Conservation (phyloP, 2,113 vertebrate species). For the Spermophilus dauricus region DNA sequence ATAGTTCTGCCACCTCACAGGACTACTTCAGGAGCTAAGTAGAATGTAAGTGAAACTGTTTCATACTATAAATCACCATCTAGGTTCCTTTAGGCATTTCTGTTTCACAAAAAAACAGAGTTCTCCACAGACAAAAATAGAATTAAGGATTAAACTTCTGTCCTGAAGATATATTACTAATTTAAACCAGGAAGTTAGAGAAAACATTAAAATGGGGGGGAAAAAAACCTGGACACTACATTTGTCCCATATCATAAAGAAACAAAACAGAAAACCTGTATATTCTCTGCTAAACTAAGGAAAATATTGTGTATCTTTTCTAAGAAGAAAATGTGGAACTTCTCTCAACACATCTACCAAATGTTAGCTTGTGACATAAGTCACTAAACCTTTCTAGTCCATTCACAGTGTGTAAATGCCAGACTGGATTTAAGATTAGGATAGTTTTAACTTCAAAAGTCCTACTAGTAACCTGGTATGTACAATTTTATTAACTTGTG, state of each 20-base stretch:
- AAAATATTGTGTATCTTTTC: not conserved
- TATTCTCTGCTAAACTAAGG: not conserved
- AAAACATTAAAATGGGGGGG: conserved; percentile 4
- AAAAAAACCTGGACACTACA: conserved; percentile 31
- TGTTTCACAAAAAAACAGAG: not conserved
- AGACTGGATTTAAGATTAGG: not conserved
- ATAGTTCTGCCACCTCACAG: not conserved
- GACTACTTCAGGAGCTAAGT: not conserved
- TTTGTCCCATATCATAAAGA: not conserved
- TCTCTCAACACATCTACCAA: not conserved
- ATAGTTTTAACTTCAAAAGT: not conserved
- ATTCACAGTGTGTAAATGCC: not conserved
- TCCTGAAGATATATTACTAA: conserved; percentile 21
- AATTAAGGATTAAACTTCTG: not conserved
- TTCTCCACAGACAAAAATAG: conserved; percentile 39
- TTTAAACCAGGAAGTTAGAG: not conserved
- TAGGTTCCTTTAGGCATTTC: not conserved
- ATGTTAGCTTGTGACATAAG: not conserved
- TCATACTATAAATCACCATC: not conserved
- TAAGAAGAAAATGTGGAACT: not conserved
- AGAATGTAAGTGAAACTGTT: not conserved
- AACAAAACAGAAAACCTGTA: not conserved
- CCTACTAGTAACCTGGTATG: not conserved
- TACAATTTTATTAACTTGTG: not conserved
- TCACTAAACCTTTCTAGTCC: conserved; percentile 1